phyloP scores from a whole-genome alignment of 2,113 vertebrate genomes.

The Gallinago jamesoni region DNA sequence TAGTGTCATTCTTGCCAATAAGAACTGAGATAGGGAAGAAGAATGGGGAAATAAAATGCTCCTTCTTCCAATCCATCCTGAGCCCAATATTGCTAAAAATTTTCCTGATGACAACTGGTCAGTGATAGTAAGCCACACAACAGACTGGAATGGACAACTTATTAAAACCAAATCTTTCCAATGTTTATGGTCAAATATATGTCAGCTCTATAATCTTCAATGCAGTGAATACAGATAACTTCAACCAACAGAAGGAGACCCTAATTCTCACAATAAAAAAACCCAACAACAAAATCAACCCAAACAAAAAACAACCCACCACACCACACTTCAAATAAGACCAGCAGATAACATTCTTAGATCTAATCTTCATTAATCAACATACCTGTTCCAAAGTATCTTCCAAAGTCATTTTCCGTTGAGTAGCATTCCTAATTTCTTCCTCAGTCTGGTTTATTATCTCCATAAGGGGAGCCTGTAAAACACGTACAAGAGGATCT shows the following conservation, averaged over 20 bases:
- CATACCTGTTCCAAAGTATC: conserved; percentile 79
- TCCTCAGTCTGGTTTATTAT: conserved; percentile 76
- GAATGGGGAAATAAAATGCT: background rate
- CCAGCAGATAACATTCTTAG: background rate
- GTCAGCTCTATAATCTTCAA: background rate
- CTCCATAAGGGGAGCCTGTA: conserved; percentile 73
- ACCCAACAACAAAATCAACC: background rate
- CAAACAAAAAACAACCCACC: background rate
- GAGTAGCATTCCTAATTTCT: conserved; percentile 67
- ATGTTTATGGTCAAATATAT: background rate
- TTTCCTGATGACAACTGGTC: background rate
- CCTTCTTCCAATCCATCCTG: background rate
- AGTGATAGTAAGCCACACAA: background rate
- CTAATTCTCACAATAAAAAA: background rate
- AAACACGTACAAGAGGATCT: background rate
- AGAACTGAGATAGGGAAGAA: background rate
- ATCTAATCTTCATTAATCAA: background rate
- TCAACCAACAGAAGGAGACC: background rate
- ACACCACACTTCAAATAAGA: background rate
- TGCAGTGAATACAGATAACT: background rate
- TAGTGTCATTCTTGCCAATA: background rate
- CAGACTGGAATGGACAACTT: background rate
- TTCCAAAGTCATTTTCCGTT: conserved; percentile 74
- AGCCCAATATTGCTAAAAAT: background rate
- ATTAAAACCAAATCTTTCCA: background rate